Conservation (phyloP, 1,140 invertebrate genomes). For the Papilio dardanus region DNA sequence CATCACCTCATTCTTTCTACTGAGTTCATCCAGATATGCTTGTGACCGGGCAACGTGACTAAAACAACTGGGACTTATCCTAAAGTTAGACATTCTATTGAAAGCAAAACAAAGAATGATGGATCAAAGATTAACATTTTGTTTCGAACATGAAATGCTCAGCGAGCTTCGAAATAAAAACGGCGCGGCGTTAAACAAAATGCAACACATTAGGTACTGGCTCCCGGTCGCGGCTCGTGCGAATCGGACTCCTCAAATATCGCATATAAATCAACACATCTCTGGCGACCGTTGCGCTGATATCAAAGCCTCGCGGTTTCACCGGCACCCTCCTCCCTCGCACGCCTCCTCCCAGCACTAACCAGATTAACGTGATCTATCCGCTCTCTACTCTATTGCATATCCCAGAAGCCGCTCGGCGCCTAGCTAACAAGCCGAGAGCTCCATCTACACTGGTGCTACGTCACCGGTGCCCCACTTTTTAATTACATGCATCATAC, state of each 20-base stretch:
- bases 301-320: conserved; percentile 62
- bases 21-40: not conserved
- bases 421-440: conserved; percentile 28
- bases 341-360: conserved; percentile 30
- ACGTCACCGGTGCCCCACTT: conserved; percentile 57
- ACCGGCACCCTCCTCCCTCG: conserved; percentile 40
- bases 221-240: not conserved
- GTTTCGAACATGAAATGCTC: too few species aligned
- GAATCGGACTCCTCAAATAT: conserved; percentile 45
- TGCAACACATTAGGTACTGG: not conserved
- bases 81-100: too few species aligned
- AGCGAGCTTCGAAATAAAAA: too few species aligned
- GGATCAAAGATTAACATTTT: too few species aligned
- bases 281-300: conserved; percentile 46
- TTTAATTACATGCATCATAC: conserved; percentile 73
- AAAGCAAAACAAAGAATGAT: not conserved
- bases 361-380: conserved; percentile 43
- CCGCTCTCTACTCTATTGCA: not conserved
- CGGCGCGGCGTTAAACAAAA: not conserved
- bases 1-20: not conserved
- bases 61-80: not conserved
- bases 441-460: conserved; percentile 47
- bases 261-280: conserved; percentile 59
- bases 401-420: not conserved
- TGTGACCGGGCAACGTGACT: not conserved